Conservation (phyloP, 2,797 vertebrate genomes). For the Acanthornis magna region DNA sequence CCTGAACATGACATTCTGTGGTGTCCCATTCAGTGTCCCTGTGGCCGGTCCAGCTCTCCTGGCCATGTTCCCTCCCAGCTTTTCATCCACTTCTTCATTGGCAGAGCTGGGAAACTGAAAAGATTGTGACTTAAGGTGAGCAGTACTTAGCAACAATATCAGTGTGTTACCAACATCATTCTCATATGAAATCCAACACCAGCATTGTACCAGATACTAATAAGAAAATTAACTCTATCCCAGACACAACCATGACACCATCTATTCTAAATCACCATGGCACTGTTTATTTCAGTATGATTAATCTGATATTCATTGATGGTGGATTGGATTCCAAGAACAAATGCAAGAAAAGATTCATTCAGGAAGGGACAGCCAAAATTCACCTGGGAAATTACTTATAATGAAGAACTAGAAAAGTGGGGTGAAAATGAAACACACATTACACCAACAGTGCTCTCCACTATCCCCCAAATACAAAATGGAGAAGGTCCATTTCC, state of each 20-base stretch:
- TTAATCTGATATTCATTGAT: background rate
- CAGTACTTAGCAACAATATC: background rate
- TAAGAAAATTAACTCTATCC: background rate
- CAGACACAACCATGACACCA: background rate
- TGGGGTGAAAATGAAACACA: background rate
- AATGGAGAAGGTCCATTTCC: background rate
- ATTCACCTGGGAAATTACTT: background rate
- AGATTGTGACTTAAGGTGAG: background rate
- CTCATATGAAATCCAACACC: background rate
- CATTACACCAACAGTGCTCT: background rate
- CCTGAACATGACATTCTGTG: background rate
- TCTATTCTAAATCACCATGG: background rate
- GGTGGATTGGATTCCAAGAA: background rate
- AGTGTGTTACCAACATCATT: background rate
- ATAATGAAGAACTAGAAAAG: background rate
- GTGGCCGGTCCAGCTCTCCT: background rate
- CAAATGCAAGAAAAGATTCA: background rate
- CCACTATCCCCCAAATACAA: background rate
- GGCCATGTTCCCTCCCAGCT: accelerated
- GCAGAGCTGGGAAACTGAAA: background rate
- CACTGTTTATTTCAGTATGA: background rate
- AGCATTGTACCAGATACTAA: background rate
- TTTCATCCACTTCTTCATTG: background rate
- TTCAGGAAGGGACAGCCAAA: background rate
- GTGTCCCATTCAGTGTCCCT: background rate